Evolutionary conservation across 2,888 invertebrate genomes (phyloP), one percentile per base, ranked within the genome.

Genomic region (Tethea ocularis): DNA sequence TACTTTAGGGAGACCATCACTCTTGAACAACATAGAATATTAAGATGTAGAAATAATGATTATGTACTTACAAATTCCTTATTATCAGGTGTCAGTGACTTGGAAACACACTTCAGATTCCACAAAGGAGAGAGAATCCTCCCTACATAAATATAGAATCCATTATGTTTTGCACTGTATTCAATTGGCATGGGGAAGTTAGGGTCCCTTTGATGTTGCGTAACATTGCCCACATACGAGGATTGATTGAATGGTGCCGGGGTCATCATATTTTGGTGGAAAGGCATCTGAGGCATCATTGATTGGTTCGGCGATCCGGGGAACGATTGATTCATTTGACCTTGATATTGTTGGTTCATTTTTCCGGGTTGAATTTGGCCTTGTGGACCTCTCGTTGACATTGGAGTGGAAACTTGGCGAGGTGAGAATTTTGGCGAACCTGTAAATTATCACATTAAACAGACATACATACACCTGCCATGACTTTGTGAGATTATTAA

Each of bases 111-210:
- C 82, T 95, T 95, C 67, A 95, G 89, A 72, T 95, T 96, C 99
- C 99, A 99, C 65, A 99, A 94, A 0, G 98, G 97, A 33, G 97
- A 93, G 20, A 99, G 89, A 71, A 99, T 96, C 70, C 99, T 94
- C 23, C 97, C 96, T 15, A 99, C 95, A 81, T 98, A 98, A 51
- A 98, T 94, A 88, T 98, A 99, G 10, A 99, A 94, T 0, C 98
- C 98, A 80, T 98, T 97, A 83, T 99, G 99, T 82, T 98, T 98
- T 0, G 97, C 95, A 0, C 92, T 93, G 66, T 87, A 93, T 74
- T 92, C 94, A 67, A 90, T 70, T 81, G 92, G 89, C 72, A 93
- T 64, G 52, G 89, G 84, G 70, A 85, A 84, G 79, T 86, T 82
- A 57, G 88, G 74, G 65, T 93, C 83, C 75, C 84, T 78, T 65